phyloP scores from a whole-genome alignment of 1,140 invertebrate species.

The Zaprionus vittiger region DNA sequence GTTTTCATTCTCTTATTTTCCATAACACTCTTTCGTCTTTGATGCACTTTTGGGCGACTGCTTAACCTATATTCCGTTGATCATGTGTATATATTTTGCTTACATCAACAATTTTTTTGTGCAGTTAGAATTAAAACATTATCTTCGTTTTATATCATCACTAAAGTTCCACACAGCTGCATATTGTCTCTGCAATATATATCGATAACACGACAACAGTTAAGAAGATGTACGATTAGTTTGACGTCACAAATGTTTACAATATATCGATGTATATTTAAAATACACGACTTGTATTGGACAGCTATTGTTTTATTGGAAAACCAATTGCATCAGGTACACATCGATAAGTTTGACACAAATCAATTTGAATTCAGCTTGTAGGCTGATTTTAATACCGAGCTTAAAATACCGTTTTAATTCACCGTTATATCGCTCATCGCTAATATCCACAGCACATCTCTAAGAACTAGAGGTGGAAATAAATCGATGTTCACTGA shows the following conservation, averaged over 20 bases:
- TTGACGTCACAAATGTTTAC: not conserved
- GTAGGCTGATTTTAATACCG: not conserved
- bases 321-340: not conserved
- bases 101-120: constrained; percentile 23
- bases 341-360: not conserved
- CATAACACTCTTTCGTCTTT: not conserved
- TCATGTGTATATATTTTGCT: not conserved
- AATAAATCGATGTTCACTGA: too few species aligned
- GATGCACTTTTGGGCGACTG: not conserved
- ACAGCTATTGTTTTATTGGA: not conserved
- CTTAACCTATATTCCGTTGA: constrained; percentile 2
- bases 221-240: not conserved
- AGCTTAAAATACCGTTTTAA: not conserved
- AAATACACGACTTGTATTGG: not conserved
- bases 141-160: constrained; percentile 27
- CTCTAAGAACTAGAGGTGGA: constrained; percentile 27
- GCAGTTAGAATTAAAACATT: constrained; percentile 18
- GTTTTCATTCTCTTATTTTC: constrained; percentile 17
- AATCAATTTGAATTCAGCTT: not conserved
- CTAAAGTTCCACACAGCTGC: constrained; percentile 34
- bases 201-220: not conserved
- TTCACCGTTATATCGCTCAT: not conserved
- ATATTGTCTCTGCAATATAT: constrained; percentile 7
- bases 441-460: not conserved
- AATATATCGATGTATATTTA: not conserved